Evolutionary conservation across 2,113 vertebrate genomes (phyloP).

Genomic region (Tor tambroides): DNA sequence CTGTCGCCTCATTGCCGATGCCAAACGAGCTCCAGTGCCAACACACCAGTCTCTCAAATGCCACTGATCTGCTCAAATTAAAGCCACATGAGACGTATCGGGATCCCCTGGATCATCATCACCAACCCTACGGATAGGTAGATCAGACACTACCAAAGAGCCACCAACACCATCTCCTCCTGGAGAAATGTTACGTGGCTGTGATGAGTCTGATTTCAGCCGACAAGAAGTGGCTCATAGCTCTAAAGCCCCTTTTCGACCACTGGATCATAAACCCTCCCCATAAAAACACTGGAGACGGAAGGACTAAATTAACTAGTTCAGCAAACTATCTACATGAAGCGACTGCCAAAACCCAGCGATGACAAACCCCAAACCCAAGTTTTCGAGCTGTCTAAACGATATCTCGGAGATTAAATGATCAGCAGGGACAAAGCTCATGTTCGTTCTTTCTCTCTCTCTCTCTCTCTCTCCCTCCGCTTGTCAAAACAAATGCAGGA

Average conservation of each 20-base stretch:
- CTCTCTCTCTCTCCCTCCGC: conserved; percentile 51
- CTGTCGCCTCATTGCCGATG: conserved; percentile 32
- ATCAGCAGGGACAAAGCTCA: conserved; percentile 4
- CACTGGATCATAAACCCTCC: conserved; percentile 11
- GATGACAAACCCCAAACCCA: background rate
- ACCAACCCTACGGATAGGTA: conserved; percentile 60
- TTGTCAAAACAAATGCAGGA: conserved; percentile 81
- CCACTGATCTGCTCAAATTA: conserved; percentile 42
- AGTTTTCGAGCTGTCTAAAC: conserved; percentile 10
- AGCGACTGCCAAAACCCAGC: background rate
- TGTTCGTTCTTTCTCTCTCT: conserved; percentile 34
- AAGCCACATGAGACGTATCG: conserved; percentile 36
- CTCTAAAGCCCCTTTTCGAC: conserved; percentile 1
- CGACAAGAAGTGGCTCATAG: conserved; percentile 34
- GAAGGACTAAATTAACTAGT: background rate
- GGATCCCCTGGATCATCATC: conserved; percentile 55
- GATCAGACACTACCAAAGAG: conserved; percentile 51
- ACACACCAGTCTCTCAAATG: conserved; percentile 14
- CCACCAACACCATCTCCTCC: conserved; percentile 15
- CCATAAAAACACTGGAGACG: background rate
- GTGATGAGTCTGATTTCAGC: conserved; percentile 10
- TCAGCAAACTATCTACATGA: background rate
- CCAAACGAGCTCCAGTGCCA: background rate
- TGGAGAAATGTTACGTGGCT: conserved; percentile 39
- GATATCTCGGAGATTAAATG: conserved; percentile 26